These are phyloP conservation scores for Chlorodrepanis virens DNA, from an alignment of 2,113 vertebrate genomes.

Conservation along the genomic window DNA sequence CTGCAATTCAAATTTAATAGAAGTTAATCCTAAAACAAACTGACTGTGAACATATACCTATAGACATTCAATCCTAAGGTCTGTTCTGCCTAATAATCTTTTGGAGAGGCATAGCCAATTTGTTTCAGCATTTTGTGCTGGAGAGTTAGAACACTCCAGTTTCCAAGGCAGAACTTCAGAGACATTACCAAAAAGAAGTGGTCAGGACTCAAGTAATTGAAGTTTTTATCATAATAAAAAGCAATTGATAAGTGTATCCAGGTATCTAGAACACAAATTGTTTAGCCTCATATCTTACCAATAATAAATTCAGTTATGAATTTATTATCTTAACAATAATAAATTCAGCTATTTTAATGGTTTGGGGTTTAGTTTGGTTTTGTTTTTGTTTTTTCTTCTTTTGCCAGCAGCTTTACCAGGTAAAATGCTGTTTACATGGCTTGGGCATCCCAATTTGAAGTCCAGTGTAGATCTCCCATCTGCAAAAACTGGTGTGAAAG, in stretches of 20 bases:
- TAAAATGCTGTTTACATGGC: neutral
- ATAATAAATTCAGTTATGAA: neutral
- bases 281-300: neutral
- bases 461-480: neutral
- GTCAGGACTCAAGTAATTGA: neutral
- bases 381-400: neutral
- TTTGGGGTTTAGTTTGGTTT: neutral
- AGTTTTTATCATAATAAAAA: neutral
- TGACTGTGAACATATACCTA: neutral
- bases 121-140: neutral
- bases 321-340: neutral
- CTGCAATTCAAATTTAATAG: neutral
- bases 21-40: neutral
- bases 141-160: neutral
- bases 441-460: neutral
- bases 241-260: neutral
- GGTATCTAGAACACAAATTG: neutral
- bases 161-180: neutral
- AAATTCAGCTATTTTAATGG: neutral
- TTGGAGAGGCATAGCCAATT: neutral
- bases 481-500: neutral
- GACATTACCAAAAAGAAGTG: neutral
- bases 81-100: neutral
- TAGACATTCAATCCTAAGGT: neutral
- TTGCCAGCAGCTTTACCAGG: neutral